A percentile compares a stretch with the other conserved stretches of the same genome.
These are phyloP conservation scores for Leucopternis melanops DNA, from an alignment of 2,113 vertebrate species.

Conservation along the genomic window DNA sequence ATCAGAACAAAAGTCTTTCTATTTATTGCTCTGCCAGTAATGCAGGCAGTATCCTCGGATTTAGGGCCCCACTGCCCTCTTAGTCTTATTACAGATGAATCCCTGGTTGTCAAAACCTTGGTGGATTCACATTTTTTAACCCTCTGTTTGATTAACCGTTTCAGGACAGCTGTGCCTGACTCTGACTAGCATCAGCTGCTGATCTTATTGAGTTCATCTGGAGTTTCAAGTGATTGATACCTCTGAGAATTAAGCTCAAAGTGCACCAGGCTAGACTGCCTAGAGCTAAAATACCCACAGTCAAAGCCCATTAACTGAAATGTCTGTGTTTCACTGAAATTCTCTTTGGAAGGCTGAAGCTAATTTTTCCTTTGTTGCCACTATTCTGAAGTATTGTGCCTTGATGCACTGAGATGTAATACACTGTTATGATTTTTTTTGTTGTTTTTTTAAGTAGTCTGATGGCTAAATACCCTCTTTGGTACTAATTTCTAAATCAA, in stretches of 20 bases:
- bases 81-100: not conserved
- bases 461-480: not conserved
- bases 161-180: not conserved
- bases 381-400: not conserved
- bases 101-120: not conserved
- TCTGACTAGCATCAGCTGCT: not conserved
- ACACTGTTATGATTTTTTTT: not conserved
- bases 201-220: not conserved
- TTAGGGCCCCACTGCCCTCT: not conserved
- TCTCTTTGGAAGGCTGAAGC: not conserved
- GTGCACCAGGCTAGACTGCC: not conserved
- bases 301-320: not conserved
- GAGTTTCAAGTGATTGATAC: not conserved
- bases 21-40: not conserved
- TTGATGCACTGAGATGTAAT: not conserved
- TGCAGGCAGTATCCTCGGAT: not conserved
- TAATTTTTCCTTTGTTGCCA: not conserved
- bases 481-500: not conserved
- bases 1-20: not conserved
- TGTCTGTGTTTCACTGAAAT: not conserved
- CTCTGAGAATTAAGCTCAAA: slow-evolving; percentile 1
- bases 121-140: not conserved
- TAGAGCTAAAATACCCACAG: not conserved
- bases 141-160: not conserved
- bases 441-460: not conserved